Base-by-base conservation (phyloP, 53 echinoderm and acorn worm genomes). In the Zoroaster sp. region DNA sequence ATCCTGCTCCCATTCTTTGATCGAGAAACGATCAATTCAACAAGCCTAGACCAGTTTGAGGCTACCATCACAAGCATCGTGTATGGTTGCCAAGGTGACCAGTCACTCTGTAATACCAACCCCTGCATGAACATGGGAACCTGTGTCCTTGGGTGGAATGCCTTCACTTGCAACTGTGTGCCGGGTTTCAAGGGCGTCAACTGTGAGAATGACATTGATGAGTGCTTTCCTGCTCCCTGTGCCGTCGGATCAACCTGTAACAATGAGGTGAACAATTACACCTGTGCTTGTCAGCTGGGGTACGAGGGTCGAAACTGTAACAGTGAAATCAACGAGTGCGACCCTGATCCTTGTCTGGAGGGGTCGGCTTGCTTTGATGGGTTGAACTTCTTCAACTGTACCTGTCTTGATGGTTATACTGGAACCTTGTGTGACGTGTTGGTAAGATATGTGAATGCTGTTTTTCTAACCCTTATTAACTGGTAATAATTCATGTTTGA, bases 391-490 rank as follows among this genome's bases (percentile, higher is more conserved):
- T 99, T 93, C 75, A 83, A 76, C 36, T 99, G 99, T 40, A 76
- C 74, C 18, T 99, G 99, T 91, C 68, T 88, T 8, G 63, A 88
- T 4, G 89, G 88, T 44, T 99, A 83, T 70, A 99, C 94, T 5
- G 99, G 99, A 31, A 77, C 69, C 10, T 74, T 82, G 23, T 99
- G 99, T 94, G 94, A 94, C 89, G 94, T 94, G 40, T 63, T 88
- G 86, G 96, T 96, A 82, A 94, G 96, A 81, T 25, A 25, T 20
- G 21, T 8, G n/a, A n/a, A n/a, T n/a, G n/a, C n/a, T n/a, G n/a
- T n/a, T n/a, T n/a, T n/a, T n/a, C n/a, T n/a, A n/a, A n/a, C n/a
- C n/a, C n/a, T n/a, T n/a, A n/a, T n/a, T n/a, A n/a, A n/a, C n/a
- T n/a, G n/a, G n/a, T n/a, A n/a, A n/a, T n/a, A n/a, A n/a, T n/a